Evolutionary conservation across 2,888 invertebrate genomes (phyloP), one percentile per base, ranked within the genome.

Genomic region (Caenorhabditis sp.): DNA sequence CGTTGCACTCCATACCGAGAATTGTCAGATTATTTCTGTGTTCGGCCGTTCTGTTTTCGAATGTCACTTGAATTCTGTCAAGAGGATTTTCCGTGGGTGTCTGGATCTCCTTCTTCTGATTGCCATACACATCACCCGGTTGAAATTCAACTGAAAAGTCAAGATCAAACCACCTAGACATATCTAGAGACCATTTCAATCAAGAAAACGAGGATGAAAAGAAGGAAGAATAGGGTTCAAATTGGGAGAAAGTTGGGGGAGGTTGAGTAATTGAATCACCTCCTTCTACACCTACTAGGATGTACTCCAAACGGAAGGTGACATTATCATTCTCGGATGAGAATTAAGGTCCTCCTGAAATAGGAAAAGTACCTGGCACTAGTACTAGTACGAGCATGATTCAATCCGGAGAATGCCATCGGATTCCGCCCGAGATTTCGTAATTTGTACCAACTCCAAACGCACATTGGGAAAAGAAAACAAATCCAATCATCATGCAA

Each of bases 141-240:
- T 47, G 47, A 24, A 35, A 35, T 24, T 41, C n/a, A 12, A 54
- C 35, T 38, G 24, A 54, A 68, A 68, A 68, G 51, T 66, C 49
- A 61, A 64, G 74, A 75, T 75, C 64, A 75, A 75, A 75, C 54
- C 56, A 66, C 56, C 74, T 35, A 68, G 51, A 51, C 66, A 66
- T 49, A 51, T 22, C 51, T 31, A 64, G 28, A 28, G 44, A 66
- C 35, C 51, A 66, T 35, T 22, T 31, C 51, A 51, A 64, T 31
- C 51, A 49, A 64, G 6, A n/a, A 28, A 28, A 44, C 47, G 16
- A 10, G 4, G n/a, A 47, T n/a, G 28, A 47, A 54, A 38, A 70
- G n/a, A n/a, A 35, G 41, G 66, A 75, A 75, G 75, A 76, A 76
- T 76, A 68, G 75, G 38, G 58, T 68, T 47, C 59, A 76, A 76